Percentiles rank a stretch among this genome's conserved stretches.
Evolutionary conservation across 2,888 invertebrate genomes (phyloP).

Genomic region (Synanthedon myopaeformis): DNA sequence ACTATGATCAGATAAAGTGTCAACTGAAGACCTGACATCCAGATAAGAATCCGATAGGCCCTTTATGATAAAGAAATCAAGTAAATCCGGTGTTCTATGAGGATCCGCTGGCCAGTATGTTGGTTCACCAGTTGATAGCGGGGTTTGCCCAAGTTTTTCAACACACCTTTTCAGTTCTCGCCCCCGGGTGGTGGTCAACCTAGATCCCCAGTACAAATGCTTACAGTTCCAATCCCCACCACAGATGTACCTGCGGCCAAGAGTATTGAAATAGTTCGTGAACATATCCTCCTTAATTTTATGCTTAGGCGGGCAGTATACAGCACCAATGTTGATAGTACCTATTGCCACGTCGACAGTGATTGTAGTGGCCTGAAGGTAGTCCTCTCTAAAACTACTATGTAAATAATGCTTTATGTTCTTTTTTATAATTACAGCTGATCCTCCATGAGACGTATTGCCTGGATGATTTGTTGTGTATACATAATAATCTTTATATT

Average conservation of each 20-base stretch:
- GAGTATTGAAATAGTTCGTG: slow-evolving; percentile 1
- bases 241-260: slow-evolving; percentile 6
- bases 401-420: slow-evolving; percentile 1
- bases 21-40: no score
- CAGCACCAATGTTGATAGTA: slow-evolving; percentile 4
- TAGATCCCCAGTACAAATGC: slow-evolving; percentile 8
- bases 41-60: no score
- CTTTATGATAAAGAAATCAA: no score
- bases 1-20: no score
- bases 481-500: no score
- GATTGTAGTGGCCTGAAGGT: background rate
- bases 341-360: background rate
- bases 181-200: background rate
- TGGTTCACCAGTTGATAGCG: slow-evolving; percentile 10
- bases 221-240: slow-evolving; percentile 11
- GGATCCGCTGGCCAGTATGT: background rate
- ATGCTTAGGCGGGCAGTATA: slow-evolving; percentile 10
- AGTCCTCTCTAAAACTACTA: background rate
- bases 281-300: slow-evolving; percentile 2
- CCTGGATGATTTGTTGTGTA: slow-evolving; percentile 4
- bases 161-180: slow-evolving; percentile 8
- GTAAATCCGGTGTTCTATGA: no score
- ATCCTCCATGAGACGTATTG: slow-evolving; percentile 5
- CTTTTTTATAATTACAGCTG: slow-evolving; percentile 4
- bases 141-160: slow-evolving; percentile 4